phyloP scores from a whole-genome alignment of 92 coral and sea anemone genomes.

The Epizoanthus illoricatus region DNA sequence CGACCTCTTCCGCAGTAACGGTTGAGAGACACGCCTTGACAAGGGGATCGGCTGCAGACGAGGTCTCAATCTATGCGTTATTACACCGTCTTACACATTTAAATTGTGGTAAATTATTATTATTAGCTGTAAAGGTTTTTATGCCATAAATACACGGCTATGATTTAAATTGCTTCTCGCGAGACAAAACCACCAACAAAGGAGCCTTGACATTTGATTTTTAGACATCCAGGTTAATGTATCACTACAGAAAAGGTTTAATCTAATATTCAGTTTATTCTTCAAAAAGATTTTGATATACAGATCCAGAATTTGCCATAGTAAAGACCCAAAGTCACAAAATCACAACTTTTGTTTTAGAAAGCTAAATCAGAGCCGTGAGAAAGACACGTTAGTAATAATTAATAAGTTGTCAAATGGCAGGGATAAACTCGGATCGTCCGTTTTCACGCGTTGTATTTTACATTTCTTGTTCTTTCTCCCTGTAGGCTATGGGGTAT shows the following conservation, averaged over 20 bases:
- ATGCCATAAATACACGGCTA: neutral
- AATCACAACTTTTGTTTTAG: conserved; percentile 30
- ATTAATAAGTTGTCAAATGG: conserved; percentile 75
- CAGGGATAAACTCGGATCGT: conserved; percentile 42
- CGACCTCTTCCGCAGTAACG: conserved; percentile 36
- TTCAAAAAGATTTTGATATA: neutral
- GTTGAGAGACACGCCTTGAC: conserved; percentile 25
- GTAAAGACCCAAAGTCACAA: neutral
- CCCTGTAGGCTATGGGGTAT: conserved; percentile 88
- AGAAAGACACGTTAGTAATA: conserved; percentile 64
- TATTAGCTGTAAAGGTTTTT: neutral
- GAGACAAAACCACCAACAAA: neutral
- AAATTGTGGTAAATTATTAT: neutral
- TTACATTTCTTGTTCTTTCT: conserved; percentile 26
- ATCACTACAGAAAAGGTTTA: neutral
- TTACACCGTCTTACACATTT: neutral
- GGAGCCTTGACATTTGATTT: neutral
- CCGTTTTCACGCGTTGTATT: conserved; percentile 33
- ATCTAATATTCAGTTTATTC: neutral
- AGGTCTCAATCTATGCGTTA: conserved; percentile 7
- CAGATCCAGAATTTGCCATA: neutral
- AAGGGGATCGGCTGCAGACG: conserved; percentile 8
- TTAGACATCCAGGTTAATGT: neutral
- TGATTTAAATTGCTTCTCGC: neutral
- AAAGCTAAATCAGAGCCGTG: conserved; percentile 44